Base-by-base conservation (phyloP, 2,113 vertebrate genomes). In the Bambusicola thoracicus region DNA sequence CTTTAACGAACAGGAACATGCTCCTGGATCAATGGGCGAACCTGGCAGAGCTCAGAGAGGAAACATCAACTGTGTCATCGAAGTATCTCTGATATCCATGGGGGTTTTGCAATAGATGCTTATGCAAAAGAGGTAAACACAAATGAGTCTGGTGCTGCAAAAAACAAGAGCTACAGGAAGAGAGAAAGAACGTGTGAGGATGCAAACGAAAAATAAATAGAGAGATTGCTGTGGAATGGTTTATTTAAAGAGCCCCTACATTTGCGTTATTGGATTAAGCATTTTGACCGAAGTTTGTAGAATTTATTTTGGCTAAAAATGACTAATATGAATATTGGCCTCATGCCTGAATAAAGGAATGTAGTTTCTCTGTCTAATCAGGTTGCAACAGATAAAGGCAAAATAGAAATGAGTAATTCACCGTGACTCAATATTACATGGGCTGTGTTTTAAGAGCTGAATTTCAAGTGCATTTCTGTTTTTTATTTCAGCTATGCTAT, bases 371-470 rank as follows among this genome's bases (percentile, higher is more conserved):
- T 96, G 94, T 53, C 86, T 96, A 96, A 94, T 94, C 95, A 89
- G 94, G 92, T 91, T 92, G 90, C 96, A 97, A 92, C 96, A 97
- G 97, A 97, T 96, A 96, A 96, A 97, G 76, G 94, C 92, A 96
- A 97, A 92, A 86, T 85, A 96, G 95, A 96, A 96, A 92, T 95
- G 95, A 97, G 94, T 88, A 92, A 96, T 92, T 95, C 96, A 92
- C 96, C 95, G 49, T 96, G 95, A 94, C 93, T 96, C 90, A 85
- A 92, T 97, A 87, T 93, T 91, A 96, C 89, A 81, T 70, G 94
- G 90, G 76, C 46, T 94, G 65, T 96, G 96, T 96, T 97, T 97
- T 97, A 97, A 97, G 94, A 94, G 90, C 75, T 97, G 92, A 95
- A 97, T 96, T 96, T 96, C 96, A 92, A 96, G 86, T 89, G 63